A percentile compares a stretch with the other conserved stretches of the same genome.
phyloP scores from a whole-genome alignment of 2,888 invertebrate species.

The Atethmia centrago region DNA sequence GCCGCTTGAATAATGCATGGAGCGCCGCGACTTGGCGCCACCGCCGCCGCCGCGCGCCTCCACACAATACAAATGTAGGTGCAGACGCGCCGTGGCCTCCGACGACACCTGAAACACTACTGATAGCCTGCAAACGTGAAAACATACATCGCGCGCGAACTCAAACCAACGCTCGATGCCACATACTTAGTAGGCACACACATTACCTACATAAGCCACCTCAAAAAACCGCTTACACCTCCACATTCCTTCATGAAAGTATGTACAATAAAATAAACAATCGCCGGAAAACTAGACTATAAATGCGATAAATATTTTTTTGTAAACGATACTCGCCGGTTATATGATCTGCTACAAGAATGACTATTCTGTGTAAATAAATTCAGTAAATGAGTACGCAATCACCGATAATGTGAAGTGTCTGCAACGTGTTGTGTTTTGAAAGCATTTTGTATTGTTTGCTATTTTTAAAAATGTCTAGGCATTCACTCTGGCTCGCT shows the following conservation, averaged over 20 bases:
- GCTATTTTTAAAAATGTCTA: conserved; percentile 59
- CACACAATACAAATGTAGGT: conserved; percentile 82
- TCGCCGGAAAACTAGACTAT: conserved; percentile 57
- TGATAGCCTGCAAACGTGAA: conserved; percentile 69
- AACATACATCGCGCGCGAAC: conserved; percentile 66
- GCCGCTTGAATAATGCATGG: conserved; percentile 87
- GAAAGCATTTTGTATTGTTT: conserved; percentile 65
- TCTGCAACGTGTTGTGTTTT: conserved; percentile 74
- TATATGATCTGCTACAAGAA: conserved; percentile 79
- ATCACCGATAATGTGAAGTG: conserved; percentile 77
- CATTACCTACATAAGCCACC: conserved; percentile 40
- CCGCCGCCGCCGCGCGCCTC: conserved; percentile 66
- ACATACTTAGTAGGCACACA: conserved; percentile 9
- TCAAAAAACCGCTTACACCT: conserved; percentile 50
- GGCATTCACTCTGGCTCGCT: conserved; percentile 36
- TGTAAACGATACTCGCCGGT: conserved; percentile 75
- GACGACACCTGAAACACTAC: conserved; percentile 66
- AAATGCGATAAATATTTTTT: conserved; percentile 67
- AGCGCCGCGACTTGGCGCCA: conserved; percentile 76
- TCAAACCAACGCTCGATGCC: conserved; percentile 12
- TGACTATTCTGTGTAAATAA: conserved; percentile 81
- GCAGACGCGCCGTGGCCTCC: conserved; percentile 67
- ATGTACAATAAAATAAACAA: conserved; percentile 57
- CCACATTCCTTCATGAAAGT: conserved; percentile 53
- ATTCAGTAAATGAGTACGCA: conserved; percentile 76